These are phyloP conservation scores for Progne subis DNA, from an alignment of 2,113 vertebrate species.

Conservation along the genomic window DNA sequence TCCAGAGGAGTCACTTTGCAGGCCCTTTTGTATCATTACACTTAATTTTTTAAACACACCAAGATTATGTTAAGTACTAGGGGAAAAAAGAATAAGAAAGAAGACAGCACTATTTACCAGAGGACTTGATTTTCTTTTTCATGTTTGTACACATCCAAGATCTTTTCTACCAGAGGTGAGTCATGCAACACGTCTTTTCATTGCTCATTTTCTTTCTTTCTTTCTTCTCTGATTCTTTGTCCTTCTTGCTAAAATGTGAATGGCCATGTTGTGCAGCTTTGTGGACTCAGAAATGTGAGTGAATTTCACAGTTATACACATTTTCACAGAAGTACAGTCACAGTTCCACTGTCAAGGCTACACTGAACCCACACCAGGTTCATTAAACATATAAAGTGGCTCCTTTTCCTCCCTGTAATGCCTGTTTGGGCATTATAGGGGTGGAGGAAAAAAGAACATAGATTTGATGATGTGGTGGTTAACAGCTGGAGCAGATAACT, in stretches of 20 bases:
- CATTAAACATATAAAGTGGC: not conserved
- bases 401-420: not conserved
- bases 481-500: not conserved
- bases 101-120: not conserved
- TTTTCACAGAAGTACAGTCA: not conserved
- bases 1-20: not conserved
- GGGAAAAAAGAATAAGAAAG: not conserved
- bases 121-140: not conserved
- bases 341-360: not conserved
- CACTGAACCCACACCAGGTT: not conserved
- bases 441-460: not conserved
- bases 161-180: not conserved
- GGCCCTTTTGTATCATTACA: not conserved
- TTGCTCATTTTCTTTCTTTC: not conserved
- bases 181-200: not conserved
- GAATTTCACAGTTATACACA: not conserved
- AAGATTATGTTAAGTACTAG: not conserved
- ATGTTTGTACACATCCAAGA: not conserved
- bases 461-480: not conserved
- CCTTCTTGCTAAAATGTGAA: not conserved
- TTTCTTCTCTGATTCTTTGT: not conserved
- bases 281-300: not conserved
- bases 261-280: not conserved
- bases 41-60: not conserved
- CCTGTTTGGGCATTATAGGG: rapidly evolving